Evolutionary conservation across 2,797 vertebrate species (phyloP), one percentile per base, ranked within the genome.

Genomic region (Anniella stebbinsi): DNA sequence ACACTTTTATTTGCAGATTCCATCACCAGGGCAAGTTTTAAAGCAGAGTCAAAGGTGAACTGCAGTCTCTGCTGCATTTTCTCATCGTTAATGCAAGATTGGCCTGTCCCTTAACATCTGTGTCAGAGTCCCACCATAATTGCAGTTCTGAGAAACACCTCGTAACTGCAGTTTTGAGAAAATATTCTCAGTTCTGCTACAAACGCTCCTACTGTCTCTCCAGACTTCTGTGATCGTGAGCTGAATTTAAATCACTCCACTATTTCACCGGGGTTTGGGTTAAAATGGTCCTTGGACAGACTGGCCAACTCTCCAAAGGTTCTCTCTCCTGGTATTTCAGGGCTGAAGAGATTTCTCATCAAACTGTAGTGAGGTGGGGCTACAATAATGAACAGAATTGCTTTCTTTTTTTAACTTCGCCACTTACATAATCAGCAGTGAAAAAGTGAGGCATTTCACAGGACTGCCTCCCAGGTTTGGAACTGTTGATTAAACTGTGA

Each of bases 61-160:
- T 45, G 9, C 21, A 4, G 75, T 41, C 41, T 82, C 38, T 11
- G 28, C 36, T 28, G 60, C 60, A 63, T n/a, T 25, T 36, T 66
- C 38, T 82, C 57, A 25, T 66, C 57, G 66, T 82, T 82, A 82
- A 82, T 66, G 12, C 80, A 11, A 30, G 63, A 28, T 36, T 63
- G 66, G 80, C 25, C 80, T 66, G 41, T 67, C 86, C 75, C 57
- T 67, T 77, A 63, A 48, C 84, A 75, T 60, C 54, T 83, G 84
- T 60, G 75, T 33, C 75, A 48, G 30, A 77, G 60, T 36, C 66
- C 17, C 75, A 66, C 60, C 73, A 78, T 63, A 87, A 87, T 87
- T 87, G 76, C 60, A 48, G 28, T 66, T 23, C 60, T 33, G 73
- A 87, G 86, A n/a, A 12, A 66, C 7, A 57, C 86, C 66, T 78